Evolutionary conservation across 2,888 invertebrate species (phyloP).

Genomic region (Mesodorylaimus sp.): DNA sequence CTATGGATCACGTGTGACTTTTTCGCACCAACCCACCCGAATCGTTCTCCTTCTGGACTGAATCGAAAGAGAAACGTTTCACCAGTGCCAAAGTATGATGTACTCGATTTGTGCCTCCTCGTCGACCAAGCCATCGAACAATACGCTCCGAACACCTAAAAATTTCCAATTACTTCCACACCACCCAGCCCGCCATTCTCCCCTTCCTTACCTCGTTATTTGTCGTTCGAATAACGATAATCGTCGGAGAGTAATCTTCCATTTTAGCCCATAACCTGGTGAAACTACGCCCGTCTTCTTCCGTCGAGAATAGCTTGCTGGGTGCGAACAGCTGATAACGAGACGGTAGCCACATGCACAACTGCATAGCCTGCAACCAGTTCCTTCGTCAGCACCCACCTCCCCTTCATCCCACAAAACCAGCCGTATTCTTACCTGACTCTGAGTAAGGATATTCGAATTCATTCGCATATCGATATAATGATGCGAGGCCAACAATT

Average conservation of each 20-base stretch:
- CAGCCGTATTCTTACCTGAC: neutral
- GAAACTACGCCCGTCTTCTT: conserved; percentile 4
- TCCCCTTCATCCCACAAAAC: too few species aligned
- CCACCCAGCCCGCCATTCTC: neutral
- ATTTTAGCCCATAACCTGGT: conserved; percentile 2
- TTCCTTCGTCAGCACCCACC: too few species aligned
- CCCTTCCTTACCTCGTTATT: neutral
- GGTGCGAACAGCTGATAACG: neutral
- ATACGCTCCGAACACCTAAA: conserved; percentile 7
- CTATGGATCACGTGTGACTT: neutral
- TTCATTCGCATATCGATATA: neutral
- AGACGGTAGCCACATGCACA: neutral
- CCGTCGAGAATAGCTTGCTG: neutral
- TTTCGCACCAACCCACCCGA: neutral
- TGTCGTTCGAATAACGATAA: neutral
- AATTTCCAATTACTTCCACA: neutral
- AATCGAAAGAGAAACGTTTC: conserved; percentile 6
- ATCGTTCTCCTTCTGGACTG: neutral
- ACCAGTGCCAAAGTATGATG: conserved; percentile 4
- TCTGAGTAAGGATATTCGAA: conserved; percentile 4
- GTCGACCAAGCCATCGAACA: conserved; percentile 4
- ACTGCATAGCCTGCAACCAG: neutral
- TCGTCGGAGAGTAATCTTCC: neutral
- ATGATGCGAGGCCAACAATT: neutral
- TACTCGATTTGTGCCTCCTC: neutral